Base-by-base conservation (phyloP, 2,797 vertebrate genomes). In the Crocidura indochinensis region DNA sequence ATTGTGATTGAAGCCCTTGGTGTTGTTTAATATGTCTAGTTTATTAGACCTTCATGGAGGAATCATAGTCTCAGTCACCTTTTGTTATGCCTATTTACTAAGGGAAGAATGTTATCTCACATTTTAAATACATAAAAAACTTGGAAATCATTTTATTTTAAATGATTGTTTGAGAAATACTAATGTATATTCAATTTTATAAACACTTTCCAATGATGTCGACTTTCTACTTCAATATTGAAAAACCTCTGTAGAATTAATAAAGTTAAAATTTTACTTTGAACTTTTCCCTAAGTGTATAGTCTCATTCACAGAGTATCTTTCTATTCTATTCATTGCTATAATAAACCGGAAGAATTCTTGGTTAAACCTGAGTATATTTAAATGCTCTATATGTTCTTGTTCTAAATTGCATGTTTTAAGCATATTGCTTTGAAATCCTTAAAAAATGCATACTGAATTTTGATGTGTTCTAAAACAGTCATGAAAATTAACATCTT, bases 401-500 rank as follows among this genome's bases (percentile, higher is more conserved):
- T 95, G 93, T 91, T 95, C 96, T 95, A 96, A 96, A 96, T 96
- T 96, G 96, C 94, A 95, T 96, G 96, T 94, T 95, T 96, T 95
- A 96, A 96, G 95, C 96, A 96, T 96, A 96, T 96, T 96, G 96
- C 96, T 96, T 96, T 96, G 96, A 96, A 96, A 95, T 95, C 90
- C 90, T 93, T 95, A 95, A 96, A 95, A 96, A 95, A 95, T 95
- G 95, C 93, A 95, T 96, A 93, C 94, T 96, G 96, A 96, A 96
- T 96, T 96, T 96, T 96, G 95, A 96, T 96, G 95, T 95, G 90
- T 95, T 96, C 96, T 96, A 96, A 96, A 96, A 96, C 95, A 95
- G 96, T 96, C 96, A 88, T 95, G 94, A 95, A 96, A 96, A 96
- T 96, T 96, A 96, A 96, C 96, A 96, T 96, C 96, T 96, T 96